A percentile compares a stretch with the other conserved stretches of the same genome.
phyloP scores from a whole-genome alignment of 2,888 invertebrate species.

The Pinctada fucata region DNA sequence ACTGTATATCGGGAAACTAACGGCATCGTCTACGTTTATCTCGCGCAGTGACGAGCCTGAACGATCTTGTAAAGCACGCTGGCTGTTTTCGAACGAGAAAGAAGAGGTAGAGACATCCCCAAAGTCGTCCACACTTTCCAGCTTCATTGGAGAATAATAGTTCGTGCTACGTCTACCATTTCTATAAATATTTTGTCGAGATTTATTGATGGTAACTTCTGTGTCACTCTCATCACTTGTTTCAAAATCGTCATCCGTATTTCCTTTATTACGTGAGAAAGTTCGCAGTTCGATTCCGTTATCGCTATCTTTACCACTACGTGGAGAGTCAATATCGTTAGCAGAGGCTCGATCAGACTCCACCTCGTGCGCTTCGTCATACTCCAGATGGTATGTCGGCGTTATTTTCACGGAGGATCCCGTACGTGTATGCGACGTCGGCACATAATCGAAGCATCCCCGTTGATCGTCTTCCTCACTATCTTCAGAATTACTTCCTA shows the following conservation, averaged over 20 bases:
- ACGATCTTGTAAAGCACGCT: constrained; percentile 33
- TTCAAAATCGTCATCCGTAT: constrained; percentile 53
- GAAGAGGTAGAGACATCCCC: constrained; percentile 12
- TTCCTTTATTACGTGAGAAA: constrained; percentile 8
- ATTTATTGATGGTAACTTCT: constrained; percentile 36
- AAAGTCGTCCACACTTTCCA: constrained; percentile 39
- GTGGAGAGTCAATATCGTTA: constrained; percentile 60
- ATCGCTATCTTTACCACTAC: constrained; percentile 54
- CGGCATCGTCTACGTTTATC: constrained; percentile 48
- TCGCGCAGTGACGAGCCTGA: constrained; percentile 42
- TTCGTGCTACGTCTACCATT: constrained; percentile 19
- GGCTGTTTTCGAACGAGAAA: constrained; percentile 39
- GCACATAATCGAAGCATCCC: constrained; percentile 58
- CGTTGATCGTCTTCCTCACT: constrained; percentile 53
- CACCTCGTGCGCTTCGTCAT: constrained; percentile 61
- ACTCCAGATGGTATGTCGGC: constrained; percentile 47
- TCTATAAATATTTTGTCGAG: constrained; percentile 19
- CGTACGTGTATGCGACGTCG: constrained; percentile 34
- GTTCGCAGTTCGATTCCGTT: constrained; percentile 52
- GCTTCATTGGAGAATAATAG: constrained; percentile 39
- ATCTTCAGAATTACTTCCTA: constrained; percentile 51
- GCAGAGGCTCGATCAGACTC: constrained; percentile 60
- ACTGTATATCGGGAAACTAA: constrained; percentile 45
- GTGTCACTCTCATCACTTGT: constrained; percentile 56
- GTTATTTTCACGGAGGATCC: constrained; percentile 9